phyloP scores from a whole-genome alignment of 2,888 invertebrate species.

The Odontocolon sp. region DNA sequence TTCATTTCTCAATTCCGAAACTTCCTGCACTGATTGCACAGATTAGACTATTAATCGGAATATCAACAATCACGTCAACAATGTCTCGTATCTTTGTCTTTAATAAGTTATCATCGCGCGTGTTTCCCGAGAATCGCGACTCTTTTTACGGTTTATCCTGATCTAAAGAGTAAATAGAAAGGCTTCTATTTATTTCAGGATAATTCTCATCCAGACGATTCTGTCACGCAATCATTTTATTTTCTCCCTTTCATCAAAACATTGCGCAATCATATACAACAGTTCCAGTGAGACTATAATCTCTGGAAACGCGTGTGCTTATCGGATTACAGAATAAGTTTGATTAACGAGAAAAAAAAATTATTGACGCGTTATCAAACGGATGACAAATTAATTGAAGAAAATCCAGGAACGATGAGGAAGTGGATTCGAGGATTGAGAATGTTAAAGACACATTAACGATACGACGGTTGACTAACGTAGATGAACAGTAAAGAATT shows the following conservation, averaged over 20 bases:
- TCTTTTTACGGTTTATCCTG: neutral
- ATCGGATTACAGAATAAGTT: neutral
- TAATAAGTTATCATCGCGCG: neutral
- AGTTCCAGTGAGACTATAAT: conserved; percentile 5
- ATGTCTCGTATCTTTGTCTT: no score
- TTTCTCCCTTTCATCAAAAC: neutral
- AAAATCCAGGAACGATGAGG: no score
- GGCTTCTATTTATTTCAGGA: neutral
- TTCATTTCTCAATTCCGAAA: neutral
- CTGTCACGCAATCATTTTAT: conserved; percentile 27
- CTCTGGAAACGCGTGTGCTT: neutral
- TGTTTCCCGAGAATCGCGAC: neutral
- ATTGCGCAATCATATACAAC: conserved; percentile 6
- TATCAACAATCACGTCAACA: no score
- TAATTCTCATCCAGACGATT: conserved; percentile 24
- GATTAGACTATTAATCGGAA: no score
- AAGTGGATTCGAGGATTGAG: no score
- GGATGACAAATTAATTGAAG: no score
- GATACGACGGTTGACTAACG: neutral
- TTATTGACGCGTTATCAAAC: no score
- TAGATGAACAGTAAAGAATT: neutral
- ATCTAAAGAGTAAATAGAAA: conserved; percentile 4
- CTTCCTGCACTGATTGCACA: conserved; percentile 1
- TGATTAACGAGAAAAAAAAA: neutral
- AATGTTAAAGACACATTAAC: neutral